Base-by-base conservation (phyloP, 2,113 vertebrate species). In the Chaetura pelagica region DNA sequence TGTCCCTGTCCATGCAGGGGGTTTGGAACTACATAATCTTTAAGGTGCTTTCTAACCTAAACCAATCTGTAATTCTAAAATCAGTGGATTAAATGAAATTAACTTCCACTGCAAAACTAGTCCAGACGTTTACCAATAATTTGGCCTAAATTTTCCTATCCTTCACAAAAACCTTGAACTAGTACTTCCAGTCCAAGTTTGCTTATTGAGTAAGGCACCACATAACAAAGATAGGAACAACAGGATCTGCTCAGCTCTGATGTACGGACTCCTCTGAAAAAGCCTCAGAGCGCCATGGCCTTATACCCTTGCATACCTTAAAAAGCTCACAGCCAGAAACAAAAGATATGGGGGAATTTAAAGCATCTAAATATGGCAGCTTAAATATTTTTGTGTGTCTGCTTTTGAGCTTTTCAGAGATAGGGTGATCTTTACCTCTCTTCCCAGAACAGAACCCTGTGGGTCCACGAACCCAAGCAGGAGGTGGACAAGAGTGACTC, bases 241-340 rank as follows among this genome's bases (percentile, higher is more conserved):
- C 27, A 32, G 75, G 79, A 86, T 52, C 79, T 55, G 88, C 79
- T 86, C 92, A 69, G 87, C 67, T 61, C 85, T 73, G 64, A 51
- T 29, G 40, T 4, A 18, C 2, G 42, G 79, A 10, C 32, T 73
- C 19, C 86, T 15, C n/a, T 32, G 79, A 24, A 76, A 79, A 88
- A 66, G 59, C 83, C 90, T 48, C 57, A 2, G 20, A 88, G 73
- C 66, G 77, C 29, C 73, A 22, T 8, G 52, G 86, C 85, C 80
- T 49, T 85, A 55, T 81, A 69, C 48, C 88, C 7, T 27, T 7
- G 42, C 34, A 2, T 1, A 9, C 79, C 94, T 83, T 77, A 8
- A 11, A 91, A 69, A 26, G 72, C 92, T 88, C 86, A 34, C 79
- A 62, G 78, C 51, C 88, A 80, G 75, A 44, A 67, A 62, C 46